Evolutionary conservation across 2,797 vertebrate genomes (phyloP).

Genomic region (Gymnothorax javanicus): DNA sequence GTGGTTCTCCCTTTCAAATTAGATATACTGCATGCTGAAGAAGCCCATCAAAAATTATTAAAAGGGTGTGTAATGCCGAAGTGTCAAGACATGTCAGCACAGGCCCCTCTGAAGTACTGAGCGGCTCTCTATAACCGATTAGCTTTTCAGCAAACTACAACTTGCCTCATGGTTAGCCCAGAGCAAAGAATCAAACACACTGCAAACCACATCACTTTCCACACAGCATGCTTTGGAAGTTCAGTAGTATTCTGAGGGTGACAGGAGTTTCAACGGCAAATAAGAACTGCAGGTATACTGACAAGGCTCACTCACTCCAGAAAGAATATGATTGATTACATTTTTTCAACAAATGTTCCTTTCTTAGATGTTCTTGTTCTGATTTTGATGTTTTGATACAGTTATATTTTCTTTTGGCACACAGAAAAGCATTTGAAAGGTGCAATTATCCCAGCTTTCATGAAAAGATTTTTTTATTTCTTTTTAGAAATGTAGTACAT

Average conservation of each 20-base stretch:
- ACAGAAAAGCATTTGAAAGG: slow-evolving; percentile 15
- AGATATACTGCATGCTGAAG: slow-evolving; percentile 72
- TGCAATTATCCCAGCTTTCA: background rate
- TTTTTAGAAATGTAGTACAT: background rate
- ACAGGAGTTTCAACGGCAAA: slow-evolving; percentile 63
- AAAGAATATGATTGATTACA: slow-evolving; percentile 35
- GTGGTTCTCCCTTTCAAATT: slow-evolving; percentile 74
- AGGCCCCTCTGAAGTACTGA: slow-evolving; percentile 63
- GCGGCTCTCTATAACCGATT: slow-evolving; percentile 65
- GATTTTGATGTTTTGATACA: background rate
- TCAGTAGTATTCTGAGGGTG: slow-evolving; percentile 52
- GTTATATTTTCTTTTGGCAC: slow-evolving; percentile 18
- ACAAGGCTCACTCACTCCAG: slow-evolving; percentile 49
- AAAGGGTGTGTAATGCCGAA: slow-evolving; percentile 57
- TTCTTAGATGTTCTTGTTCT: slow-evolving; percentile 16
- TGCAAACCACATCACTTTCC: slow-evolving; percentile 55
- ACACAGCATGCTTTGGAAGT: slow-evolving; percentile 59
- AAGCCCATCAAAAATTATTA: slow-evolving; percentile 75
- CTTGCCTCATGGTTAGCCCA: slow-evolving; percentile 62
- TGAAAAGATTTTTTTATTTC: background rate
- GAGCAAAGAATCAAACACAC: slow-evolving; percentile 67
- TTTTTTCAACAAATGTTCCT: slow-evolving; percentile 32
- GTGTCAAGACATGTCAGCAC: slow-evolving; percentile 72
- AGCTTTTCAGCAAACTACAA: slow-evolving; percentile 74
- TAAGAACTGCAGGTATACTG: slow-evolving; percentile 52